phyloP scores from a whole-genome alignment of 1,140 invertebrate genomes.

The Leptopilina clavipes region DNA sequence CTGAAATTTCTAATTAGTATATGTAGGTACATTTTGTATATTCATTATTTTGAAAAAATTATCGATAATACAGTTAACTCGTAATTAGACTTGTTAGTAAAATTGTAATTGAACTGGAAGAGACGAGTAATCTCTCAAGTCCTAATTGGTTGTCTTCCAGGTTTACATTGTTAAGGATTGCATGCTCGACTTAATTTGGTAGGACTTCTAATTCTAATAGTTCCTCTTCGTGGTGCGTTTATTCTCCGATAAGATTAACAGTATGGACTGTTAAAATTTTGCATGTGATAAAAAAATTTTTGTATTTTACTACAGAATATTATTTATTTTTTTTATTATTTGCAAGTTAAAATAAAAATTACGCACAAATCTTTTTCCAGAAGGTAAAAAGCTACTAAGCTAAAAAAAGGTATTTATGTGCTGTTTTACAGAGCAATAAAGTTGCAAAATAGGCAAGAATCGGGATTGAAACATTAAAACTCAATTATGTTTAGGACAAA shows the following conservation, averaged over 20 bases:
- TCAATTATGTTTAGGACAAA: slow-evolving; percentile 1
- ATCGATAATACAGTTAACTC: neutral
- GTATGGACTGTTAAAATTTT: too few species aligned
- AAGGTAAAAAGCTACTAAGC: neutral
- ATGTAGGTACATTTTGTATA: neutral
- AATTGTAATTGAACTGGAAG: neutral
- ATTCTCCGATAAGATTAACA: neutral
- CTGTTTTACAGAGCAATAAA: neutral
- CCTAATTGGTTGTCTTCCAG: neutral
- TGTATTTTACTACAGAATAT: too few species aligned
- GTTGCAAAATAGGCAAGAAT: neutral
- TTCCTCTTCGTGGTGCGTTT: neutral
- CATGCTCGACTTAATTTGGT: neutral
- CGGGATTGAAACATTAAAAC: slow-evolving; percentile 11
- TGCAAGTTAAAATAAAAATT: too few species aligned
- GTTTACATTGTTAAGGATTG: neutral
- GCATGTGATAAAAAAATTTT: too few species aligned
- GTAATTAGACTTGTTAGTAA: neutral
- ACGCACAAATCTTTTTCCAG: neutral
- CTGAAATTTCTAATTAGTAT: neutral
- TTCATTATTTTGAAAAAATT: neutral
- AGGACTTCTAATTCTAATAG: neutral
- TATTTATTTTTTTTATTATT: too few species aligned
- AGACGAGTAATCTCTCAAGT: neutral
- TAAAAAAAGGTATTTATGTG: neutral